phyloP scores from a whole-genome alignment of 1,140 invertebrate genomes.

The Carposina sasakii region DNA sequence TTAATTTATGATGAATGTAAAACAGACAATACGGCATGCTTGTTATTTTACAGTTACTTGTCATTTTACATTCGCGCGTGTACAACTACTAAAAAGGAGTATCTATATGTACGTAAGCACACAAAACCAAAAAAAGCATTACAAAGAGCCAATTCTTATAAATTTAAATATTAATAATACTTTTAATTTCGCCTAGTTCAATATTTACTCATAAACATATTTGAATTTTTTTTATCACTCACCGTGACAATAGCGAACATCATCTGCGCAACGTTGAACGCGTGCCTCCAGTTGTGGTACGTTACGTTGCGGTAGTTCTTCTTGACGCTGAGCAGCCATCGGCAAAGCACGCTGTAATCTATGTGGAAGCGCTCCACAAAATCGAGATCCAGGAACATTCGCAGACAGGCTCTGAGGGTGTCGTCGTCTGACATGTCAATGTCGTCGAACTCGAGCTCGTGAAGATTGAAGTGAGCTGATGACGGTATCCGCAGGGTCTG shows the following conservation, averaged over 20 bases:
- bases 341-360: slow-evolving; percentile 89
- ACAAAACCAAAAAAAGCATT: slow-evolving; percentile 7
- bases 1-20: too few relatives aligned
- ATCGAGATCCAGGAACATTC: slow-evolving; percentile 94
- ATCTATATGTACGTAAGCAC: too few relatives aligned
- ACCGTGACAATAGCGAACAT: slow-evolving; percentile 96
- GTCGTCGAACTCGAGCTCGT: slow-evolving; percentile 91
- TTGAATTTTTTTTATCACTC: slow-evolving; percentile 67
- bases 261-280: slow-evolving; percentile 96
- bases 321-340: slow-evolving; percentile 95
- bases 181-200: slow-evolving; percentile 4
- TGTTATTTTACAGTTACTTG: too few relatives aligned
- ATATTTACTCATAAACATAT: too few relatives aligned
- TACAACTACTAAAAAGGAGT: too few relatives aligned
- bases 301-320: slow-evolving; percentile 97
- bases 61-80: too few relatives aligned
- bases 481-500: slow-evolving; percentile 85
- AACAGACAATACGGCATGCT: too few relatives aligned
- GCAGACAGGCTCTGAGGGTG: slow-evolving; percentile 87
- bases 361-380: slow-evolving; percentile 93
- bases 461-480: slow-evolving; percentile 84
- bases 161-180: too few relatives aligned
- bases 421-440: slow-evolving; percentile 89
- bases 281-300: slow-evolving; percentile 98
- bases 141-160: too few relatives aligned